Base-by-base conservation (phyloP, 2,888 invertebrate species). In the Chrysotoxum bicinctum region DNA sequence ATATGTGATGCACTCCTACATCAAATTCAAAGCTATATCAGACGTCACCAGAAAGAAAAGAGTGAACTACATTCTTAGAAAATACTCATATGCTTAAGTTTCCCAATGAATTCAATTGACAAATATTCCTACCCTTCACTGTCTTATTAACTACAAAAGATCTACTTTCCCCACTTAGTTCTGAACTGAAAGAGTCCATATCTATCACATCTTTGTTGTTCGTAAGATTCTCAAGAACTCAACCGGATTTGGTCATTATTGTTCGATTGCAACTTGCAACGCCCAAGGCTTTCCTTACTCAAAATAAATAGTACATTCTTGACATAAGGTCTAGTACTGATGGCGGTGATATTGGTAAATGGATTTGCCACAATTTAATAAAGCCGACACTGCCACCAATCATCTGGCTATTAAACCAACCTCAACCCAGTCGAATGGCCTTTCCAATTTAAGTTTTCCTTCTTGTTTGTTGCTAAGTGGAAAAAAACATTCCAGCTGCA, bases 361-460 rank as follows among this genome's bases (percentile, higher is more conserved):
- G 56, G 45, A 43, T 32, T 54, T 26, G 35, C 45, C 19, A 54
- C 37, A 32, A 23, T 75, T 70, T 52, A 66, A 54, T 66, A 73
- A 40, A 64, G 73, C 1, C 16, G 54, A 54, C 32, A 32, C 52
- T 1, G 30, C 52, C 52, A 52, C 16, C 54, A 54, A 54, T 16
- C 30, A 54, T 32, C 1, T 9, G 16, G 32, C 37, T 40, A 30
- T 26, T 14, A 23, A 75, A 75, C 66, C 21, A 76, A 68, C 78
- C 73, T 64, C 78, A 64, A 66, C 78, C 73, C 66, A 58, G 78
- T 58, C 48, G 37, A 68, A 58, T 76, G 48, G 75, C 58, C 75
- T 76, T 76, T 76, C 58, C 58, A 68, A 32, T 26, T 32, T 32
- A 64, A 19, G 40, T 16, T 70, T 70, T 45, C 43, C n/a, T 48